phyloP scores from a whole-genome alignment of 2,797 vertebrate genomes.

The Gallinago solitaria region DNA sequence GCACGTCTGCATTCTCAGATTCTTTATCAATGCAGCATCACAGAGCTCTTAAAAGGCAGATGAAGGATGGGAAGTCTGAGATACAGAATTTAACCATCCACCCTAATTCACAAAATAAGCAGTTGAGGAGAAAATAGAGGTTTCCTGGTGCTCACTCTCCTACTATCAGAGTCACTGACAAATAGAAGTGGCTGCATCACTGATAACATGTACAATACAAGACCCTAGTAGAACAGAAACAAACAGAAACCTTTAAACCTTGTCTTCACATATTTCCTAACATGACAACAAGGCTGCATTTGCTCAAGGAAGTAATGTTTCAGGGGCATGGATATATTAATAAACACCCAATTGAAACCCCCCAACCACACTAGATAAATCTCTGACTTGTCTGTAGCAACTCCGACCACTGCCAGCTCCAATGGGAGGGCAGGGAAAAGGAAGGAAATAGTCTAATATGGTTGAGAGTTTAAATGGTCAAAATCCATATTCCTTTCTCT shows the following conservation, averaged over 20 bases:
- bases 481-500: fast-evolving
- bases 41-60: not conserved
- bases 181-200: not conserved
- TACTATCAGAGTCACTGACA: not conserved
- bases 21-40: not conserved
- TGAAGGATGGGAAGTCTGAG: not conserved
- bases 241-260: not conserved
- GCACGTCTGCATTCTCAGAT: not conserved
- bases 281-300: not conserved
- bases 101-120: not conserved
- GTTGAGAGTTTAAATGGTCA: not conserved
- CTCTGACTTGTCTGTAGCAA: not conserved
- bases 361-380: not conserved
- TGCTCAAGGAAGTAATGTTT: not conserved
- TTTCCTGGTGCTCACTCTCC: not conserved
- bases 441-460: not conserved
- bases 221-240: not conserved
- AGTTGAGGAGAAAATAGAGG: not conserved
- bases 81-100: not conserved
- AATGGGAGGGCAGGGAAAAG: not conserved
- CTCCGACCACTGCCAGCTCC: not conserved
- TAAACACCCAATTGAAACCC: not conserved
- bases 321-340: not conserved
- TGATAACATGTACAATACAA: not conserved
- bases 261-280: not conserved